Base-by-base conservation (phyloP, 2,888 invertebrate genomes). In the Leptinotarsa peninsularis region DNA sequence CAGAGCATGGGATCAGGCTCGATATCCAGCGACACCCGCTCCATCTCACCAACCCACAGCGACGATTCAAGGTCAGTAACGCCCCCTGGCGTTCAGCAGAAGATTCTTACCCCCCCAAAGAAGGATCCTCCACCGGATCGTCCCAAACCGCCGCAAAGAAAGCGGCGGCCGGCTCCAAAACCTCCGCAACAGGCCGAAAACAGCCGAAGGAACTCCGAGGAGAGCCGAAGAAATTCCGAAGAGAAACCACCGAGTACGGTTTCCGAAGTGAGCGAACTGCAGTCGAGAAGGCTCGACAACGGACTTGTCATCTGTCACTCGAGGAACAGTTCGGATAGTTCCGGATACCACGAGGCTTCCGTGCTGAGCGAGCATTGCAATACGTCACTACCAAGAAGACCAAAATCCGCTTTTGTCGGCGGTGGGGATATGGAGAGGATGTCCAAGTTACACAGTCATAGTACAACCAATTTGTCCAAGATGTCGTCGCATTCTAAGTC, bases 331-430 rank as follows among this genome's bases (percentile, higher is more conserved):
- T 93, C 93, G 78, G 93, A 93, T 85, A 93, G 93, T 81, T 93
- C 93, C 74, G 93, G 93, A 1, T 93, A 93, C 84, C 93, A 93
- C 85, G 93, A 93, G 84, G 91, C 93, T 1, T 93, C 93, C 10
- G 90, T 92, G 70, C 88, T 91, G 68, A 92, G 92, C 83, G 92
- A 93, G 82, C 90, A 91, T 81, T 90, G 91, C 7, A 87, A 87
- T 75, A 85, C 87, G 0, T 87, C 88, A 27, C 79, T 88, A 71
- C 88, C 88, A 0, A 82, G 88, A 71, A 81, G 87, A 73, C 86
- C 88, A 49, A 86, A 85, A 79, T 86, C 87, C 3, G 85, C 85
- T 18, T 81, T 84, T 69, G 83, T 86, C 21, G 81, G 81, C 43
- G 79, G 76, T 58, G 75, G 76, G 49, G 80, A 79, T 60, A 63